These are phyloP conservation scores for Dendronephthya gigantea DNA, from an alignment of 64 coral and sea anemone genomes.

Conservation along the genomic window DNA sequence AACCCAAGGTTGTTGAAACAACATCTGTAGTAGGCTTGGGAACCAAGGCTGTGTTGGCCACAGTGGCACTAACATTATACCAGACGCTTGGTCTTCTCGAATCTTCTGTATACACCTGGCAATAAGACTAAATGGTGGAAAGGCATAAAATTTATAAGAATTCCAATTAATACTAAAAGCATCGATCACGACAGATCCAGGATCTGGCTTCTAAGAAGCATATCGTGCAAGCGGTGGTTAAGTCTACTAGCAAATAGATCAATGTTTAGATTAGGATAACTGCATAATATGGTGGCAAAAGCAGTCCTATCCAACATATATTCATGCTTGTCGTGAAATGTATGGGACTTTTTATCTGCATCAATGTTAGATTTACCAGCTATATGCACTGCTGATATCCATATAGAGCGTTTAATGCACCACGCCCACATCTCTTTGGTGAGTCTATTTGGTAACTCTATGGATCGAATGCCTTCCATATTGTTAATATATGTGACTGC, in stretches of 20 bases:
- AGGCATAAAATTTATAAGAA: slow-evolving; percentile 13
- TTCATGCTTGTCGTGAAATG: neutral
- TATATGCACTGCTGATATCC: neutral
- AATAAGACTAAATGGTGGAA: slow-evolving; percentile 46
- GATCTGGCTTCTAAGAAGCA: neutral
- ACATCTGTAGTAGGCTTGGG: neutral
- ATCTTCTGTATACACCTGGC: neutral
- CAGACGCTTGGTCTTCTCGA: neutral
- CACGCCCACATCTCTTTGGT: neutral
- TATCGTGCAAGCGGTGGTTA: neutral
- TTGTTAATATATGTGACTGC: no score
- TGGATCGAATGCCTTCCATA: no score
- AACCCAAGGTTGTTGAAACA: neutral
- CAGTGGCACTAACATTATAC: neutral
- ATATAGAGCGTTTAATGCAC: no score
- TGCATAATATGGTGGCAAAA: neutral
- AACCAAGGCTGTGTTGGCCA: neutral
- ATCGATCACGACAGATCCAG: neutral
- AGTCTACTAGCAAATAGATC: neutral
- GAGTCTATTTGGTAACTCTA: no score
- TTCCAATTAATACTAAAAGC: neutral
- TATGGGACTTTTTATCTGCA: neutral
- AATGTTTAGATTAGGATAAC: neutral
- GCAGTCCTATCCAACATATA: neutral
- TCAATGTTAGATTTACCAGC: neutral